These are phyloP conservation scores for Patella depressa DNA, from an alignment of 2,888 invertebrate genomes.

Conservation along the genomic window DNA sequence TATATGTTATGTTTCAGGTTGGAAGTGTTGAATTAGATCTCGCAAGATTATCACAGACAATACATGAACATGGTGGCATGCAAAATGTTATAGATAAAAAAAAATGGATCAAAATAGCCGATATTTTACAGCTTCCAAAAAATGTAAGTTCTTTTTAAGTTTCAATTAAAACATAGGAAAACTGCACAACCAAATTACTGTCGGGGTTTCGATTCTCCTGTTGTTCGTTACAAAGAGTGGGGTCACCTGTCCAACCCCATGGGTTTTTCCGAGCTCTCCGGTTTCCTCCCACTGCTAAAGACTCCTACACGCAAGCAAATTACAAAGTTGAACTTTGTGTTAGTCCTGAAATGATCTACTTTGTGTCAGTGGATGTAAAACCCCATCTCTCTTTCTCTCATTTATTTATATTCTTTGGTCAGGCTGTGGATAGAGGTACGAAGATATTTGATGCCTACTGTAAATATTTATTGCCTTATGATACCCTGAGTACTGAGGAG, in stretches of 20 bases:
- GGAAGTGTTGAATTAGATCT: constrained; percentile 93
- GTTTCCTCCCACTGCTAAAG: too few species aligned
- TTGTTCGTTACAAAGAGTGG: too few species aligned
- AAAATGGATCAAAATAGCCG: constrained; percentile 89
- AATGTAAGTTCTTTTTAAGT: constrained; percentile 70
- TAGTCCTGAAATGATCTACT: too few species aligned
- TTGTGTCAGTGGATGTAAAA: too few species aligned
- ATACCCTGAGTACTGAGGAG: constrained; percentile 81
- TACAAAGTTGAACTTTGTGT: too few species aligned
- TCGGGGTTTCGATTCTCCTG: too few species aligned
- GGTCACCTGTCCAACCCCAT: too few species aligned
- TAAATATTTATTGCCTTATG: constrained; percentile 90
- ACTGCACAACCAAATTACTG: too few species aligned
- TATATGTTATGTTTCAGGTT: constrained; percentile 73
- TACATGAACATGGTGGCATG: constrained; percentile 87
- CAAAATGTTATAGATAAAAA: constrained; percentile 88
- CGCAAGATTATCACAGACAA: constrained; percentile 86
- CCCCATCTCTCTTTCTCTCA: too few species aligned
- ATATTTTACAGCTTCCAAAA: constrained; percentile 88
- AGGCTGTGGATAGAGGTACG: constrained; percentile 82
- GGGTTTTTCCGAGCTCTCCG: too few species aligned
- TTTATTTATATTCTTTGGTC: constrained; percentile 10
- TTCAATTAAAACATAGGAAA: not conserved
- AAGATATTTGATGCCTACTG: constrained; percentile 91
- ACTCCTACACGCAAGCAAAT: too few species aligned